phyloP scores from a whole-genome alignment of 2,113 vertebrate genomes.

The Entomyzon cyanotis region DNA sequence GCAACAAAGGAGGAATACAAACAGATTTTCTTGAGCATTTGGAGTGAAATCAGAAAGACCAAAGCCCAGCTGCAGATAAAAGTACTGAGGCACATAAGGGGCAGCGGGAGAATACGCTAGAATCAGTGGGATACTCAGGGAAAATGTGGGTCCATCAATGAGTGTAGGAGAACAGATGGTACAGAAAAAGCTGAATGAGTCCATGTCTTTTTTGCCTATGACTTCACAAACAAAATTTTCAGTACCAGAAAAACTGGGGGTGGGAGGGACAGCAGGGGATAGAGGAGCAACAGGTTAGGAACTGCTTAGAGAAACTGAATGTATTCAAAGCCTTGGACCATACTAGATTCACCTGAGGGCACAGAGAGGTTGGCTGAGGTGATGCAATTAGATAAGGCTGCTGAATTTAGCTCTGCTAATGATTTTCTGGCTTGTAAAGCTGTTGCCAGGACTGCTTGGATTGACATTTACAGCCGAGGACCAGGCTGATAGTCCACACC shows the following conservation, averaged over 20 bases:
- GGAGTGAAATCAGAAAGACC: conserved; percentile 19
- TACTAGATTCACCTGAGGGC: background rate
- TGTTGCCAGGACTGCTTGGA: background rate
- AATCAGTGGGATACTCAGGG: background rate
- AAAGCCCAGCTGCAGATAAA: background rate
- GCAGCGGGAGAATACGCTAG: background rate
- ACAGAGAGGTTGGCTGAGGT: background rate
- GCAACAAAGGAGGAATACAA: background rate
- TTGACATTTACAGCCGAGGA: background rate
- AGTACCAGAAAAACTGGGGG: background rate
- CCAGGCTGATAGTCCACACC: background rate
- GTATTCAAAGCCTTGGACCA: background rate
- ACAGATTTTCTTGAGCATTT: conserved; percentile 16
- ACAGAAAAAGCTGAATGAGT: conserved; percentile 10
- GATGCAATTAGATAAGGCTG: background rate
- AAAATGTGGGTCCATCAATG: background rate
- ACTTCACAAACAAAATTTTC: background rate
- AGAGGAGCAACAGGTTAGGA: background rate
- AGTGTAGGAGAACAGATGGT: conserved; percentile 7
- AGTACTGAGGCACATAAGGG: background rate
- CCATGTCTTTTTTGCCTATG: background rate
- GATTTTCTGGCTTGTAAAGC: background rate
- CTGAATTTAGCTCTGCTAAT: background rate
- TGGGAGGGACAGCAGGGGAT: background rate
- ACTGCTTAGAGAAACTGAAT: background rate